Evolutionary conservation across 2,888 invertebrate species (phyloP).

Genomic region (Clistopyga incitator): DNA sequence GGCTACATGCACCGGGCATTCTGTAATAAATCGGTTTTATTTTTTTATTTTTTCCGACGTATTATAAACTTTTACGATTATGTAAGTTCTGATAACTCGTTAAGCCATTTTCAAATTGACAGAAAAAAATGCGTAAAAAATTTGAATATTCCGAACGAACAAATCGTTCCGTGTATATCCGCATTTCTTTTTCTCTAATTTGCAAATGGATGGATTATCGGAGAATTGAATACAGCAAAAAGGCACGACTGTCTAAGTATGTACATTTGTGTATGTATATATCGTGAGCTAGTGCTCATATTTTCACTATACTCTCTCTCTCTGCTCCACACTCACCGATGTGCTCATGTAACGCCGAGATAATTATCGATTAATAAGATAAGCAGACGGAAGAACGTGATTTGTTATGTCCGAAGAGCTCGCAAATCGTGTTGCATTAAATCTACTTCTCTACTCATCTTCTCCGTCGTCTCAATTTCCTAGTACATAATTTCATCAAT

Average conservation of each 20-base stretch:
- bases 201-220: neutral
- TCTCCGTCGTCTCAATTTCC: conserved; percentile 1
- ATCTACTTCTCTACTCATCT: conserved; percentile 8
- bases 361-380: conserved; percentile 70
- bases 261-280: neutral
- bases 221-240: conserved; percentile 1
- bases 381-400: conserved; percentile 70
- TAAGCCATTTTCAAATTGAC: no score
- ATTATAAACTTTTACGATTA: no score
- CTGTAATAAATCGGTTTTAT: no score
- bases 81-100: no score
- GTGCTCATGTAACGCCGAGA: conserved; percentile 68
- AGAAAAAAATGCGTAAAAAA: no score
- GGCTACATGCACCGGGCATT: no score
- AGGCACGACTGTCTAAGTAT: conserved; percentile 1
- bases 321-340: conserved; percentile 32
- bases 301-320: conserved; percentile 38
- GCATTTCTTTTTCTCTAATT: conserved; percentile 32
- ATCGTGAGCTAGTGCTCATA: neutral
- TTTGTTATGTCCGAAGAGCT: conserved; percentile 63
- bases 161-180: neutral
- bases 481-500: neutral
- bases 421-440: conserved; percentile 12
- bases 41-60: no score
- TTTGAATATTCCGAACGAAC: no score